Conservation (phyloP, 1,140 invertebrate genomes). For the Planococcus citri region DNA sequence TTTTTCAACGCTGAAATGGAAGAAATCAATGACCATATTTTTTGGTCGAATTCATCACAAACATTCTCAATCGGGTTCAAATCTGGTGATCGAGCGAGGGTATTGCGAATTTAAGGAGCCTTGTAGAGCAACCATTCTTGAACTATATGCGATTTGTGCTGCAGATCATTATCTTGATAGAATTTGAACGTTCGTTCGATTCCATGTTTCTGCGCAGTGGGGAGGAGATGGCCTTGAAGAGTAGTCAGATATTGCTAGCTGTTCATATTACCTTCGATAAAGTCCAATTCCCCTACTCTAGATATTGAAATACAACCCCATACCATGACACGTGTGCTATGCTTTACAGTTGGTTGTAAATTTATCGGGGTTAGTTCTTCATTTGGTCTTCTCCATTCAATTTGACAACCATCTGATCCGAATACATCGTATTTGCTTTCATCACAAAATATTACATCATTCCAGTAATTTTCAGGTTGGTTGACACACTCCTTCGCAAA, state of each 20-base stretch:
- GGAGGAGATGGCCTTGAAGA: too few species aligned
- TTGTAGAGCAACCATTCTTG: conserved; percentile 29
- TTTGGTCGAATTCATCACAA: too few species aligned
- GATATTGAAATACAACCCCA: conserved; percentile 28
- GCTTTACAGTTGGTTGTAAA: conserved; percentile 32
- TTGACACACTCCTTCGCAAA: neutral
- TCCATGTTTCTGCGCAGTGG: too few species aligned
- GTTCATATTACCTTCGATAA: conserved; percentile 25
- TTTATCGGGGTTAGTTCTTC: conserved; percentile 22
- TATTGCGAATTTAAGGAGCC: conserved; percentile 28
- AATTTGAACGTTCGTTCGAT: too few species aligned
- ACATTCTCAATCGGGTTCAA: too few species aligned
- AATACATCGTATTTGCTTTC: too few species aligned
- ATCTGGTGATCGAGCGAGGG: conserved; percentile 32
- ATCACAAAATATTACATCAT: too few species aligned
- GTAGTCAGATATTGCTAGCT: neutral
- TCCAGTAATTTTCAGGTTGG: neutral
- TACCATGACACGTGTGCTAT: too few species aligned
- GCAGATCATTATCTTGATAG: too few species aligned
- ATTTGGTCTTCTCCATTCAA: conserved; percentile 3
- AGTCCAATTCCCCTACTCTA: conserved; percentile 28
- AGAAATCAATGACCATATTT: too few species aligned
- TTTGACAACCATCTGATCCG: neutral
- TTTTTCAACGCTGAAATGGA: too few species aligned
- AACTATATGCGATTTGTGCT: conserved; percentile 15